These are phyloP conservation scores for Nyleta sp. DNA, from an alignment of 2,888 invertebrate species.

Conservation along the genomic window DNA sequence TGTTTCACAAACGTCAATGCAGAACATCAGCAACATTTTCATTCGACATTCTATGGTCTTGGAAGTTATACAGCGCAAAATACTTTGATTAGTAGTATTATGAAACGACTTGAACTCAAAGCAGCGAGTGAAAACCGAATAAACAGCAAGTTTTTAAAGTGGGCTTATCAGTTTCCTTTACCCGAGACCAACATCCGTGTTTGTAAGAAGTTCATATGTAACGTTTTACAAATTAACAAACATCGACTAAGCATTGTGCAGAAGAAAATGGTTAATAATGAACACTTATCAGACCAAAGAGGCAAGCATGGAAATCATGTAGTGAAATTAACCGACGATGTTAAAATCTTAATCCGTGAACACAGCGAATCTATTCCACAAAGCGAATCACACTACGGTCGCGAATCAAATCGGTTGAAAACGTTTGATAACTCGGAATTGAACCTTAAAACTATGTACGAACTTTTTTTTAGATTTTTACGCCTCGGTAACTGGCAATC, in stretches of 20 bases:
- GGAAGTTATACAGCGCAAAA: too few species aligned
- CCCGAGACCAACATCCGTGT: neutral
- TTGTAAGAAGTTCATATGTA: constrained; percentile 23
- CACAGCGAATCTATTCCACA: constrained; percentile 33
- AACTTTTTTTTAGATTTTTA: constrained; percentile 55
- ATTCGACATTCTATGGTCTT: too few species aligned
- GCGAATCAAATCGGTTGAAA: constrained; percentile 11
- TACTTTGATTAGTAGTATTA: too few species aligned
- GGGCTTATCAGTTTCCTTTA: neutral
- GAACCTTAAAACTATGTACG: constrained; percentile 26
- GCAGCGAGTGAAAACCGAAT: too few species aligned
- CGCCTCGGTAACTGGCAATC: constrained; percentile 21
- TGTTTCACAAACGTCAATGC: too few species aligned
- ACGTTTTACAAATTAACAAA: constrained; percentile 6
- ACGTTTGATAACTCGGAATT: constrained; percentile 24
- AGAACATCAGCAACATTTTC: too few species aligned
- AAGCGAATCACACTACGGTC: constrained; percentile 24
- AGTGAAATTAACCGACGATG: constrained; percentile 22
- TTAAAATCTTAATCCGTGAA: constrained; percentile 18
- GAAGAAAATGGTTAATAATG: constrained; percentile 6
- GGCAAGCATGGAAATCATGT: constrained; percentile 35
- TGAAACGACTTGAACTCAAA: too few species aligned
- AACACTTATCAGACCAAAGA: constrained; percentile 9
- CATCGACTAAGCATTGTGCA: constrained; percentile 2
- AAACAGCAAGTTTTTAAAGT: too few species aligned